Evolutionary conservation across 2,888 invertebrate genomes (phyloP).

Genomic region (Amiota minor): DNA sequence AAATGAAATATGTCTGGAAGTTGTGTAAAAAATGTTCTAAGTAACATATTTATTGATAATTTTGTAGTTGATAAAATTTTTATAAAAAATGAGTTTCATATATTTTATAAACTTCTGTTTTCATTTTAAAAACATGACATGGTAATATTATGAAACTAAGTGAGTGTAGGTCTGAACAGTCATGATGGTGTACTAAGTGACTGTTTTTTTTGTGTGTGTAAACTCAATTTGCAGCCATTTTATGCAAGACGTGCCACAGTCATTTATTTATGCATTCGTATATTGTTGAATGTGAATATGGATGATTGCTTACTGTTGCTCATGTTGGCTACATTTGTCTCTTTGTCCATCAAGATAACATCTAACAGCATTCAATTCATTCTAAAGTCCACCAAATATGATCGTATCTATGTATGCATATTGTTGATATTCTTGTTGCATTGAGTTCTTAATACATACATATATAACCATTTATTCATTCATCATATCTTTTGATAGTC

Average conservation of each 20-base stretch:
- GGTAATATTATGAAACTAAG: too few relatives aligned
- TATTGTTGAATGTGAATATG: neutral
- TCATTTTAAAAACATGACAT: too few relatives aligned
- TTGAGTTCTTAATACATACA: neutral
- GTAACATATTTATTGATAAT: too few relatives aligned
- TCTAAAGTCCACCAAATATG: too few relatives aligned
- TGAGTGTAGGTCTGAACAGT: too few relatives aligned
- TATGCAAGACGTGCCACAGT: slow-evolving; percentile 10
- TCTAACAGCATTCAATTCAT: too few relatives aligned
- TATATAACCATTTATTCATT: neutral
- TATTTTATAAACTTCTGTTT: too few relatives aligned
- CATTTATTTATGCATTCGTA: neutral
- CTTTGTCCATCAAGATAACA: neutral
- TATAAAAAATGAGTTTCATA: too few relatives aligned
- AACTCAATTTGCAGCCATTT: slow-evolving; percentile 18
- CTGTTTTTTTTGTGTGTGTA: neutral
- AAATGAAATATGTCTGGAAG: too few relatives aligned
- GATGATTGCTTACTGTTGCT: neutral
- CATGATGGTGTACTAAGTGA: neutral
- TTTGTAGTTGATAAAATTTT: too few relatives aligned
- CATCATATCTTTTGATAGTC: neutral
- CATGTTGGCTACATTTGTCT: neutral
- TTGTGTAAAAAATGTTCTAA: too few relatives aligned
- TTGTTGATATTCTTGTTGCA: neutral
- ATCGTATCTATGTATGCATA: too few relatives aligned